A percentile compares a stretch with the other conserved stretches of the same genome.
phyloP scores from a whole-genome alignment of 2,113 vertebrate species.

The Sigmodon hispidus region DNA sequence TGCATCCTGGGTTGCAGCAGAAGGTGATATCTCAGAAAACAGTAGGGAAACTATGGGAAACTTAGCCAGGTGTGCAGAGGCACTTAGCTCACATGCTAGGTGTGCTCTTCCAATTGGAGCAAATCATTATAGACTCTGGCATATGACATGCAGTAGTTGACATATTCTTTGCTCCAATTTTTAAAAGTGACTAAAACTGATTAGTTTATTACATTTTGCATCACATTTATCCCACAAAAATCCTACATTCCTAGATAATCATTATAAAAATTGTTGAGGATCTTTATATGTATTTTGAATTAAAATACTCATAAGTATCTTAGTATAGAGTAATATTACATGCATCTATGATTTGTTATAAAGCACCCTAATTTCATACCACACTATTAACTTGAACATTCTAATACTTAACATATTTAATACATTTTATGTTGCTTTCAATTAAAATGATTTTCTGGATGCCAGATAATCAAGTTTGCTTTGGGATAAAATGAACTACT shows the following conservation, averaged over 20 bases:
- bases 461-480: not conserved
- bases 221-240: not conserved
- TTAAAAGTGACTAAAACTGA: not conserved
- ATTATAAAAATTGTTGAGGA: not conserved
- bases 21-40: not conserved
- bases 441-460: constrained; percentile 36
- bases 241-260: not conserved
- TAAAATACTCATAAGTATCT: not conserved
- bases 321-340: not conserved
- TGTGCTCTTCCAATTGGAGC: not conserved
- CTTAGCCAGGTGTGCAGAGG: not conserved
- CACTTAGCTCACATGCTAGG: not conserved
- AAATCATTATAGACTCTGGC: not conserved
- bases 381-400: not conserved
- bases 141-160: not conserved
- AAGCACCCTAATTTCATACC: not conserved
- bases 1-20: not conserved
- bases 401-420: not conserved
- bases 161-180: not conserved
- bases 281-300: not conserved
- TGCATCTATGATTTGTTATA: not conserved
- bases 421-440: constrained; percentile 30
- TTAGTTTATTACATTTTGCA: not conserved
- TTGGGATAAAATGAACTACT: constrained; percentile 29
- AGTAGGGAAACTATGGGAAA: not conserved